These are phyloP conservation scores for Etheostoma nigrum DNA, from an alignment of 2,797 vertebrate genomes.

Conservation along the genomic window DNA sequence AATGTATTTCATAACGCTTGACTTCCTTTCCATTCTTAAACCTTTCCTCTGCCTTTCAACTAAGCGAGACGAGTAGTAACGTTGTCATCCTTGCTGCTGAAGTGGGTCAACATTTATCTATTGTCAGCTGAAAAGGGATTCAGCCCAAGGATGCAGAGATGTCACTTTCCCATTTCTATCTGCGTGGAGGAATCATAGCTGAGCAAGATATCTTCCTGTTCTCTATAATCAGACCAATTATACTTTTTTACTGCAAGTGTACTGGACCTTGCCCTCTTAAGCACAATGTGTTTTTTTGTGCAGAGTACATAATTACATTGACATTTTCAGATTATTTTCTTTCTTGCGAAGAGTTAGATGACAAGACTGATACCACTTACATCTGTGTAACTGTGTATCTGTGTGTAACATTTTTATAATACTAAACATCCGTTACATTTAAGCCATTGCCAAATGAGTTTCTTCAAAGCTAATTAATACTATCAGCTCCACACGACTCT, in stretches of 20 bases:
- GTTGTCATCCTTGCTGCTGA: slow-evolving; percentile 64
- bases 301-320: not conserved
- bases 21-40: slow-evolving; percentile 26
- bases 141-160: slow-evolving; percentile 26
- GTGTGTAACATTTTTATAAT: too few species aligned
- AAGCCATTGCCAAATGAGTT: too few species aligned
- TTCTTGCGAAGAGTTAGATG: not conserved
- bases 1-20: slow-evolving; percentile 50
- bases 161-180: slow-evolving; percentile 31
- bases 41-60: slow-evolving; percentile 29
- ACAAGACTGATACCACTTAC: not conserved
- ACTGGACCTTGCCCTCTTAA: not conserved
- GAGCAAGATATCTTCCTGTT: not conserved
- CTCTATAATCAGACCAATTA: slow-evolving; percentile 11
- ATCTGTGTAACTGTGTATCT: too few species aligned
- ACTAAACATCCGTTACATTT: too few species aligned
- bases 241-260: not conserved
- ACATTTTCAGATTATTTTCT: not conserved
- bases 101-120: slow-evolving; percentile 72
- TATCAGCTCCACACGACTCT: too few species aligned
- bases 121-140: slow-evolving; percentile 42
- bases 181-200: slow-evolving; percentile 9
- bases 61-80: slow-evolving; percentile 37
- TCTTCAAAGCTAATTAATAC: too few species aligned
- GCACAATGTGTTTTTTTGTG: not conserved